Evolutionary conservation across 35 echinoderm and acorn worm genomes (phyloP), one percentile per base, ranked within the genome.

Genomic region (Apostichopus californicus): DNA sequence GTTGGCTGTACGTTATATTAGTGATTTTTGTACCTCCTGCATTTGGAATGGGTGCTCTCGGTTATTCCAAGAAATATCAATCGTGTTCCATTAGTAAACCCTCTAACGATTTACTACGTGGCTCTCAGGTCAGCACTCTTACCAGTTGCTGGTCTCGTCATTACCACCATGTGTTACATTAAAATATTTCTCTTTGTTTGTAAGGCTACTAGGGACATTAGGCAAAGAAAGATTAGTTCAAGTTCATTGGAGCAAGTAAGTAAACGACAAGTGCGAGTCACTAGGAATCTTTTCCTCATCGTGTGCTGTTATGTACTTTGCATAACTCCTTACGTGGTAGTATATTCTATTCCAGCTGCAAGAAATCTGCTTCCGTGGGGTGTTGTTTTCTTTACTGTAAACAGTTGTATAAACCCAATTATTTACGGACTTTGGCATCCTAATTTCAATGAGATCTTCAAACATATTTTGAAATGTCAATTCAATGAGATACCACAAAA

Each of bases 281-380:
- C 86, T 55, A 88, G 55, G 25, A 88, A 88, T n/a, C 14, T 88
- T 4, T 88, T 88, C 57, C 65, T 88, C 0, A 65, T 72, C 11
- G 86, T 68, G 13, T 64, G 57, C 20, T 18, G n/a, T 64, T 88
- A 88, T 55, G 24, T 88, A 21, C 15, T 12, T 23, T 88, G 86
- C 59, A 72, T 88, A n/a, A 57, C 26, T 26, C 86, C 83, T 60
- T 87, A 55, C 55, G 57, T 10, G 8, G 54, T 87, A 26, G 83
- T 65, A 5, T 60, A 56, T 28, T n/a, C 22, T 8, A 53, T 88
- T 5, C 86, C 86, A 10, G 12, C 28, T 34, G 28, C 28, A 34
- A 34, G 28, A 34, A 34, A 34, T 34, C 1, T 34, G 28, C 28
- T 34, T 34, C 28, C 28, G 28, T 34, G 28, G 28, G 28, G 28